Base-by-base conservation (phyloP, 2,888 invertebrate genomes). In the Habroteleia sp. region DNA sequence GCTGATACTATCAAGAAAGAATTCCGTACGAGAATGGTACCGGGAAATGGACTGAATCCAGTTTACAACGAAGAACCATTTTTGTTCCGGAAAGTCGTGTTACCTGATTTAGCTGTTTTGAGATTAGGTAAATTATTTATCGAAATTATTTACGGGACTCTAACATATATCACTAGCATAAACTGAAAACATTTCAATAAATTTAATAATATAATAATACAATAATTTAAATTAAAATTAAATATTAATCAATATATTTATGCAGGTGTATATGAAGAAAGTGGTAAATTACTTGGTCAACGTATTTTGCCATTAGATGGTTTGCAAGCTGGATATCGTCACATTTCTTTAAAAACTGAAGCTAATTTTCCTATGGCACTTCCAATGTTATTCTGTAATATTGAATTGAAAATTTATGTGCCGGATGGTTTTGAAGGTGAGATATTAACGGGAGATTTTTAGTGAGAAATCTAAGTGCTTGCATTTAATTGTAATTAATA, bases 1-100 rank as follows among this genome's bases (percentile, higher is more conserved):
- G 93, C 93, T 1, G 93, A 93, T 82, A 94, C 93, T 3, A 94
- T 94, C 73, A 89, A 93, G 35, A 92, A 92, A 80, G 93, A 94
- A 86, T 93, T 93, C 85, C 89, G 92, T 20, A 94, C 93, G 0
- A 85, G 92, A 76, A 91, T 92, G 82, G 91, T 94, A 1, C 93
- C 93, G 0, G 91, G 89, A 46, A 93, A 93, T 81, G 93, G 93
- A 13, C 89, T 93, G 33, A 94, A 94, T 87, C 93, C 93, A 6
- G 91, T 93, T 54, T 93, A 93, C 88, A 93, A 93, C 84, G 93
- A 93, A 82, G 93, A 93, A 73, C 91, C 93, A 1, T 93, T 93
- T 86, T 91, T 93, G 13, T 94, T 94, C 83, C 89, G 93, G 81
- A 94, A 94, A 90, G 92, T 93, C 52, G 93, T 94, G 8, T 89